Conservation (phyloP, 2,113 vertebrate genomes). For the Orthonyx spaldingii region DNA sequence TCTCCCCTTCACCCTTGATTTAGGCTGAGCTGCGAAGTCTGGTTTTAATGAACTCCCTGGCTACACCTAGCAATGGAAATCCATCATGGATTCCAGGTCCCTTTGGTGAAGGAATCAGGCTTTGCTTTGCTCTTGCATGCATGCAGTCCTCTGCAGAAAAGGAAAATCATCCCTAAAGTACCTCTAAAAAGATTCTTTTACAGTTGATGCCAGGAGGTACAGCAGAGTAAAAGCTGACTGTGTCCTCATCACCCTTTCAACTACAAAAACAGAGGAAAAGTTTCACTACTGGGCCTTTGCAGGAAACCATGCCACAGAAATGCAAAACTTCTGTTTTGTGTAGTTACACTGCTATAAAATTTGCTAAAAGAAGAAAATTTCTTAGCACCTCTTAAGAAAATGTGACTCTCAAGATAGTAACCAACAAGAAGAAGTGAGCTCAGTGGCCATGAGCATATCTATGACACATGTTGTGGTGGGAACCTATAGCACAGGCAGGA, state of each 20-base stretch:
- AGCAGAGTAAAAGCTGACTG: neutral
- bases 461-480: neutral
- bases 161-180: neutral
- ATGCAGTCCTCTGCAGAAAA: neutral
- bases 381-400: neutral
- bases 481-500: neutral
- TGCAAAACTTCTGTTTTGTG: neutral
- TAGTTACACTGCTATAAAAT: neutral
- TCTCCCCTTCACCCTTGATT: neutral
- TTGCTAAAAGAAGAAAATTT: neutral
- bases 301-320: neutral
- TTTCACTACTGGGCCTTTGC: neutral
- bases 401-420: neutral
- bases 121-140: neutral
- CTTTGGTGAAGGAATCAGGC: neutral
- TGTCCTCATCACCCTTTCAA: neutral
- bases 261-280: neutral
- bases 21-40: neutral
- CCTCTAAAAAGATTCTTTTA: neutral
- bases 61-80: neutral
- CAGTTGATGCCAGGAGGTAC: neutral
- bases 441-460: rapidly evolving
- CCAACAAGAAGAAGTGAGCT: neutral
- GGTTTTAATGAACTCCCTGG: neutral
- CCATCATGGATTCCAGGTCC: neutral